Base-by-base conservation (phyloP, 2,888 invertebrate genomes). In the Drosophila rubida region DNA sequence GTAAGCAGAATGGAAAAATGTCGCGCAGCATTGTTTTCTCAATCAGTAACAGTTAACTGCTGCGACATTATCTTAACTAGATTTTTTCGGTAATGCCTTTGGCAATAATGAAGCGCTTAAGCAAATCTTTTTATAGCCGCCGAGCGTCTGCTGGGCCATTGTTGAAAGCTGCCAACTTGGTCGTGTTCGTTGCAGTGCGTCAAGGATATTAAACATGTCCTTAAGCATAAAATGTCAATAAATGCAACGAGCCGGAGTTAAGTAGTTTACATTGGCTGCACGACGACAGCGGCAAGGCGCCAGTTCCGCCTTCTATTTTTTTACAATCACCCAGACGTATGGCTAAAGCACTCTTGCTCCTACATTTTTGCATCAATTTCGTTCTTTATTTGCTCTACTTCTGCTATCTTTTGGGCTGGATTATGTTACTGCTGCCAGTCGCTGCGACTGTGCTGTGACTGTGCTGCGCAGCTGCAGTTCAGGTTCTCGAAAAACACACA, bases 151-250 rank as follows among this genome's bases (percentile, higher is more conserved):
- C 9, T 46, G n/a, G 16, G 25, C 16, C 27, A 51, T 27, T 51
- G 41, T 51, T 27, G 27, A 51, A 27, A 9, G 39, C 39, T 30
- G 27, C 39, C 16, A 30, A 9, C 16, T 14, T 44, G 45, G 8
- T 25, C 55, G 37, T 9, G 16, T 35, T 54, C 35, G 30, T 35
- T 54, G 54, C 13, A 48, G 55, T 42, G 58, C 61, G 50, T 46
- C 25, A 66, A 72, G 72, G 76, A 84, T 80, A 85, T 80, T 82
- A 85, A 84, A 78, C 75, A 74, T 85, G 80, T 85, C 86, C 87
- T 84, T 75, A 75, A 85, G 86, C 88, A 80, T 69, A 80, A 78
- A 85, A 78, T 80, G 88, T 82, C 88, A 78, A 87, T 82, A 80
- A 80, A 78, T 71, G 86, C 88, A 82, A 63, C 75, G 79, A 84